phyloP scores from a whole-genome alignment of 2,888 invertebrate genomes.

The Drosophila koepferae region DNA sequence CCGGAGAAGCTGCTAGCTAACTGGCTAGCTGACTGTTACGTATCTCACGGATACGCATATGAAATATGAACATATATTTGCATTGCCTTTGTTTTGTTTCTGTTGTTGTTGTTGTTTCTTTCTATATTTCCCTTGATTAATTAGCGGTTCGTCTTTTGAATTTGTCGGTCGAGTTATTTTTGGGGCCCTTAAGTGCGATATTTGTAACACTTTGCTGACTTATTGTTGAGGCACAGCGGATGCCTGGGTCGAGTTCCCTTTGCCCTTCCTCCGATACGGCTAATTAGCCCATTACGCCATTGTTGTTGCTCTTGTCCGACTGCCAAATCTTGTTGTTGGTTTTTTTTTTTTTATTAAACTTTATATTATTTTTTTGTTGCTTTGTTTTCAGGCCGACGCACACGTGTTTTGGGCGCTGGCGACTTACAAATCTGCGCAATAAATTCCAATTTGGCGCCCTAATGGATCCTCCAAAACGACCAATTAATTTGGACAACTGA shows the following conservation, averaged over 20 bases:
- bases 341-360: conserved; percentile 2
- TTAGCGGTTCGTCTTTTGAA: conserved; percentile 55
- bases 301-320: conserved; percentile 67
- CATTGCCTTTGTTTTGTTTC: conserved; percentile 12
- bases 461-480: conserved; percentile 72
- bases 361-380: conserved; percentile 14
- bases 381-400: conserved; percentile 55
- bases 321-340: conserved; percentile 29
- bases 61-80: conserved; percentile 51
- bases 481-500: conserved; percentile 66
- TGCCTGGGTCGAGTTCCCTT: conserved; percentile 4
- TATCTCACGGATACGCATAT: conserved; percentile 73
- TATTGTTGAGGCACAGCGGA: conserved; percentile 51
- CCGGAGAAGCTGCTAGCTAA: not conserved
- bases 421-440: conserved; percentile 77
- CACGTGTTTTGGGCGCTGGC: conserved; percentile 64
- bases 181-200: conserved; percentile 73
- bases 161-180: conserved; percentile 55
- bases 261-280: conserved; percentile 62
- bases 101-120: conserved; percentile 21
- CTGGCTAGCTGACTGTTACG: conserved; percentile 55
- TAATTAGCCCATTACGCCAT: conserved; percentile 78
- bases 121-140: conserved; percentile 64
- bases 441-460: conserved; percentile 77
- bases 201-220: conserved; percentile 79